Evolutionary conservation across 2,113 vertebrate genomes (phyloP).

Genomic region (Mesocricetus auratus): DNA sequence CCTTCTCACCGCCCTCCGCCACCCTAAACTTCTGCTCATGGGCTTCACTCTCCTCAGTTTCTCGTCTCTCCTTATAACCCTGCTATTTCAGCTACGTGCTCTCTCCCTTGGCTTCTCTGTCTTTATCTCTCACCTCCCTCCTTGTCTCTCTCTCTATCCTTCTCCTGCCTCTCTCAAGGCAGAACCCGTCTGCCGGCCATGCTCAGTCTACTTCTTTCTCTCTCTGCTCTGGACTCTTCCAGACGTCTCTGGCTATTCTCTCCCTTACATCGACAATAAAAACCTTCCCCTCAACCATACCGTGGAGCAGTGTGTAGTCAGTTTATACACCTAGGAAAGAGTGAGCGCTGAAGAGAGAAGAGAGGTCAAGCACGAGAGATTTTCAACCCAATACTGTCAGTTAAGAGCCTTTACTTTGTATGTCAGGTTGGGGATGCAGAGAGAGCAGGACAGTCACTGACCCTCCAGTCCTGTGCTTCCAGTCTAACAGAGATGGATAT

Average conservation of each 20-base stretch:
- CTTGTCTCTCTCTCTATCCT: neutral
- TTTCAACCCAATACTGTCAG: rapidly evolving
- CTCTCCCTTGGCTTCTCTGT: neutral
- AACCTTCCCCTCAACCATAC: neutral
- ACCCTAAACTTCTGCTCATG: neutral
- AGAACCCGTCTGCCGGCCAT: neutral
- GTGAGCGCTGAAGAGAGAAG: neutral
- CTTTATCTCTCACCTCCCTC: neutral
- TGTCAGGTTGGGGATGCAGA: neutral
- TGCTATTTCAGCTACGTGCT: neutral
- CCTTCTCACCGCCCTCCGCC: neutral
- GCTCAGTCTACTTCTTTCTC: neutral
- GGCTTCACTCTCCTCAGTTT: too few relatives aligned
- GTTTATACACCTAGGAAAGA: neutral
- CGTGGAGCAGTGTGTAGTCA: neutral
- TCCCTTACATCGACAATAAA: neutral
- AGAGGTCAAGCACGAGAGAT: neutral
- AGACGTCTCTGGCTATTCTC: neutral
- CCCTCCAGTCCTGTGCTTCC: neutral
- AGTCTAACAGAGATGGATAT: neutral
- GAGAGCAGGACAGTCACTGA: neutral
- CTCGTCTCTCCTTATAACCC: neutral
- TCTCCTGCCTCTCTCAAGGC: neutral
- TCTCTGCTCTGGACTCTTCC: neutral
- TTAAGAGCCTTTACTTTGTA: neutral